Percentiles rank a stretch among this genome's conserved stretches.
Conservation (phyloP, 2,797 vertebrate species). For the Oreochromis grahami region DNA sequence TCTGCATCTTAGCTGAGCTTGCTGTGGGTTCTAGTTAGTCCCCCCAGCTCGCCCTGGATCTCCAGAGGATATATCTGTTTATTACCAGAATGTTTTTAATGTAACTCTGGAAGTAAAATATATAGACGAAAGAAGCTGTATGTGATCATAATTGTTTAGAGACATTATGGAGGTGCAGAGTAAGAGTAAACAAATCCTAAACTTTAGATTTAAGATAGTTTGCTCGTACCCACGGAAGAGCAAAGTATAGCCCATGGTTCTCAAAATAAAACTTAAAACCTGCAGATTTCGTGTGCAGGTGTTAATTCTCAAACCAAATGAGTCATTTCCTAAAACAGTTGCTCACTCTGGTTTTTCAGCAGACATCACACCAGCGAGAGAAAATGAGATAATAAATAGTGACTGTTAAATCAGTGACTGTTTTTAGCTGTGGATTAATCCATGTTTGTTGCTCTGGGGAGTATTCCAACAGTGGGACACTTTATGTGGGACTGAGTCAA, state of each 20-base stretch:
- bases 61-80: neutral
- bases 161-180: neutral
- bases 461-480: neutral
- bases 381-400: neutral
- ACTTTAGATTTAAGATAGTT: neutral
- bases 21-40: neutral
- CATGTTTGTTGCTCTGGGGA: neutral
- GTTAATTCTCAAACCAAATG: neutral
- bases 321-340: neutral
- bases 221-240: neutral
- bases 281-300: neutral
- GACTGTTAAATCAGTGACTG: neutral
- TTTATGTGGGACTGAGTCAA: neutral
- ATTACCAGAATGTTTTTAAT: neutral
- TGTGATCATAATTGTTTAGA: neutral
- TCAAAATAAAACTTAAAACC: neutral
- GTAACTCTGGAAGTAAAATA: neutral
- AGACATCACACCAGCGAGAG: neutral
- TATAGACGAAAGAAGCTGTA: fast-evolving
- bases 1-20: fast-evolving
- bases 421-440: neutral
- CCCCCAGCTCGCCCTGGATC: neutral
- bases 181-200: neutral
- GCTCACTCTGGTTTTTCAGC: neutral
- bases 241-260: neutral